These are phyloP conservation scores for Rissa tridactyla DNA, from an alignment of 2,113 vertebrate genomes.

Conservation along the genomic window DNA sequence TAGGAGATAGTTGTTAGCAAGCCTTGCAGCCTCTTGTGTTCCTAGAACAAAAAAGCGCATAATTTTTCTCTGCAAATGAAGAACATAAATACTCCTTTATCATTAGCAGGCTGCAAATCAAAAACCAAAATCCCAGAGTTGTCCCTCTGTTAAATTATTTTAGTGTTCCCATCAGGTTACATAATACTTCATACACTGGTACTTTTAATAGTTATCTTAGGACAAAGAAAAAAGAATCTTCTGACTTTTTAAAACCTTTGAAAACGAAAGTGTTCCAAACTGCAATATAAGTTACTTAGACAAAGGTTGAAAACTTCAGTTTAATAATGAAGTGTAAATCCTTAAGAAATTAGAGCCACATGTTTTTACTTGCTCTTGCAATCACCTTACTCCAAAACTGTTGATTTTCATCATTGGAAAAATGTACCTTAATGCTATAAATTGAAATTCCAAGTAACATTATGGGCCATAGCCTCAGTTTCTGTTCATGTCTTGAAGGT, in stretches of 20 bases:
- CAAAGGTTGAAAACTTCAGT: slow-evolving; percentile 28
- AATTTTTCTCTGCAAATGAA: not conserved
- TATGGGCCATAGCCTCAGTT: not conserved
- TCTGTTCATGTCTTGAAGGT: not conserved
- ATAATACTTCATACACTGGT: slow-evolving; percentile 30
- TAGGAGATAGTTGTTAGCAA: not conserved
- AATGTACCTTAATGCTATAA: slow-evolving; percentile 11
- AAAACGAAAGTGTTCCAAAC: not conserved
- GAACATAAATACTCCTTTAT: not conserved
- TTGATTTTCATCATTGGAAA: not conserved
- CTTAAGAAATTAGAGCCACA: slow-evolving; percentile 9
- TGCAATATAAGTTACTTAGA: slow-evolving; percentile 31
- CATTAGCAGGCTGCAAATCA: not conserved
- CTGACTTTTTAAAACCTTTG: not conserved
- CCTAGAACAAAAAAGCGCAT: not conserved
- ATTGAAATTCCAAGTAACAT: not conserved
- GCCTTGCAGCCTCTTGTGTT: not conserved
- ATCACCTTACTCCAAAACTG: not conserved
- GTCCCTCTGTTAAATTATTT: not conserved
- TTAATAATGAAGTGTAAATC: slow-evolving; percentile 52
- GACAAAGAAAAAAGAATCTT: not conserved
- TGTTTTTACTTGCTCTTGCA: not conserved
- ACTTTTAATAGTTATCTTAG: slow-evolving; percentile 37
- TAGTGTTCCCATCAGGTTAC: slow-evolving; percentile 1
- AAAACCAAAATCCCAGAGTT: not conserved